Percentiles rank a stretch among this genome's conserved stretches.
Evolutionary conservation across 1,140 invertebrate species (phyloP).

Genomic region (Pristionchus pacificus): DNA sequence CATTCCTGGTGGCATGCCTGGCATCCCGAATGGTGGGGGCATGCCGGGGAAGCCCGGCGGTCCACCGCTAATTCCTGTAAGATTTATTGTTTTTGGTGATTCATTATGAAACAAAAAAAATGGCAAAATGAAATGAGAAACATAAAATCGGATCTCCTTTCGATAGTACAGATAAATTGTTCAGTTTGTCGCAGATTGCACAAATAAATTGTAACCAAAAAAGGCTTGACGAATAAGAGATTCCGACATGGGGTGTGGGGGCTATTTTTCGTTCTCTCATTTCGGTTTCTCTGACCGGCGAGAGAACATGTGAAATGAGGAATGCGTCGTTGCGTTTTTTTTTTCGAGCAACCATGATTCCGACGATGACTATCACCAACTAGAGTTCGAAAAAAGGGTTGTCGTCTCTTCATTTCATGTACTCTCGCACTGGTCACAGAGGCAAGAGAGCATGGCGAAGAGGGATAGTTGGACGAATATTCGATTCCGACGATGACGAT

Average conservation of each 20-base stretch:
- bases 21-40: conserved; percentile 24
- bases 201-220: conserved; percentile 8
- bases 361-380: too few species aligned
- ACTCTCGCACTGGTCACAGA: too few species aligned
- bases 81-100: background rate
- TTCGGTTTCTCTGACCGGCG: too few species aligned
- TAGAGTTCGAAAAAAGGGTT: too few species aligned
- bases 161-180: background rate
- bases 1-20: conserved; percentile 30
- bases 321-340: too few species aligned
- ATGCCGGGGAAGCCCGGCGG: conserved; percentile 20
- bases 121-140: background rate
- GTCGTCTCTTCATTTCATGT: too few species aligned
- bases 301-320: too few species aligned
- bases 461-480: too few species aligned
- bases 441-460: too few species aligned
- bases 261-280: too few species aligned
- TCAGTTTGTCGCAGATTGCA: background rate
- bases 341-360: too few species aligned
- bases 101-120: background rate
- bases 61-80: background rate
- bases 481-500: background rate
- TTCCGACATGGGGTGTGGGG: too few species aligned
- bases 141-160: background rate
- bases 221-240: background rate